Conservation (phyloP, 2,888 invertebrate genomes). For the Cephonodes hylas region DNA sequence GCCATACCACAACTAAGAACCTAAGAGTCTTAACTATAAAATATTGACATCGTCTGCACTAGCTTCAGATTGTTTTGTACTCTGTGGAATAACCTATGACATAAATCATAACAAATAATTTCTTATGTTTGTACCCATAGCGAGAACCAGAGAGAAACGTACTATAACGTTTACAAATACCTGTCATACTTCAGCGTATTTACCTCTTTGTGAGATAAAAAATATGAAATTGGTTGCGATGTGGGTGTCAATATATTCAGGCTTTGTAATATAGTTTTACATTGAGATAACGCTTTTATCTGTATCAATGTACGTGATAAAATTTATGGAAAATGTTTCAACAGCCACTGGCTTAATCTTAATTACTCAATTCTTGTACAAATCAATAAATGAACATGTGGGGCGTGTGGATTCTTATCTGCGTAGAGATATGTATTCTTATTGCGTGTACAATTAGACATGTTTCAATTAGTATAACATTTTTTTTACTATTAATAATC, state of each 20-base stretch:
- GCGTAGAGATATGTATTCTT: background rate
- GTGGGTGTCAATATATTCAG: background rate
- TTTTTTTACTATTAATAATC: background rate
- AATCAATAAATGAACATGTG: background rate
- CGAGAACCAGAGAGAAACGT: background rate
- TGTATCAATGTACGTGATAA: background rate
- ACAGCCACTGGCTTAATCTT: background rate
- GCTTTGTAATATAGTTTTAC: background rate
- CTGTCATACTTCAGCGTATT: too few species aligned
- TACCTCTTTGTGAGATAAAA: too few species aligned
- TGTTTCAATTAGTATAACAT: background rate
- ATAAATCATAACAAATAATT: too few species aligned
- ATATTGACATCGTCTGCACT: too few species aligned
- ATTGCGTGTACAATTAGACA: background rate
- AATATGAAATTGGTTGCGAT: background rate
- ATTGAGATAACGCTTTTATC: background rate
- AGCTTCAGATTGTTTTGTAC: too few species aligned
- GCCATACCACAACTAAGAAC: background rate
- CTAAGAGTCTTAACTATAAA: background rate
- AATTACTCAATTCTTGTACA: background rate
- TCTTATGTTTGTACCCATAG: too few species aligned
- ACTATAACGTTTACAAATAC: too few species aligned
- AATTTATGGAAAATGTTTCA: background rate
- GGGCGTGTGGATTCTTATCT: background rate
- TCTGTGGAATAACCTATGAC: too few species aligned